Evolutionary conservation across 1,140 invertebrate genomes (phyloP).

Genomic region (Aphelenchoides avenae): DNA sequence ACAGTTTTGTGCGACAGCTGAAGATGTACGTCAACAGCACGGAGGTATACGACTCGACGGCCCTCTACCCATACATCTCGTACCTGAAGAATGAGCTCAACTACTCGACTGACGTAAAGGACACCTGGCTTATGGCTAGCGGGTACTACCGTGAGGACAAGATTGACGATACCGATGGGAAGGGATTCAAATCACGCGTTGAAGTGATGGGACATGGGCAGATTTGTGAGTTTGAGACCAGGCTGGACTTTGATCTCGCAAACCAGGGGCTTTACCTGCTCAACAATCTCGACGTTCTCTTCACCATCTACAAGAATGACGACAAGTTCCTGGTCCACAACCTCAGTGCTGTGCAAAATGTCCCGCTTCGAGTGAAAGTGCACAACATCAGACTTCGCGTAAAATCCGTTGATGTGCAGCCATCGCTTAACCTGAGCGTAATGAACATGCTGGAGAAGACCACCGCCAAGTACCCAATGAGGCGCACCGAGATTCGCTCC

Average conservation of each 20-base stretch:
- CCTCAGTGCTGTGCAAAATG: not conserved
- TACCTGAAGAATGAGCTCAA: constrained; percentile 27
- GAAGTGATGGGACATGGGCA: not conserved
- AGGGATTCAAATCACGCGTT: constrained; percentile 8
- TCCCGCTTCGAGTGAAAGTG: constrained; percentile 1
- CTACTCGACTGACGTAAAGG: constrained; percentile 5
- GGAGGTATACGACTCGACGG: constrained; percentile 24
- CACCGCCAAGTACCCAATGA: constrained; percentile 19
- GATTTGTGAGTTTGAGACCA: constrained; percentile 8
- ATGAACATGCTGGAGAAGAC: constrained; percentile 5
- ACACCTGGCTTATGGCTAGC: not conserved
- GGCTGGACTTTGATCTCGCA: constrained; percentile 32
- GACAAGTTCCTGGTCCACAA: constrained; percentile 20
- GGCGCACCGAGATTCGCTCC: constrained; percentile 19
- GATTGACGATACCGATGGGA: not conserved
- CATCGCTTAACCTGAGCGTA: constrained; percentile 23
- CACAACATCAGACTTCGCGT: constrained; percentile 19
- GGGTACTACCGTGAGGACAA: constrained; percentile 17
- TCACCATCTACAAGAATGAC: constrained; percentile 17
- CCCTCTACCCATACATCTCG: constrained; percentile 11
- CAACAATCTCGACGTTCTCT: constrained; percentile 22
- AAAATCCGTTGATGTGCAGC: constrained; percentile 16
- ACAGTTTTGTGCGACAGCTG: constrained; percentile 29
- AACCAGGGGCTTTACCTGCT: constrained; percentile 27
- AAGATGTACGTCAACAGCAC: constrained; percentile 16